Base-by-base conservation (phyloP, 30 jellyfish, hydroid and myxozoan species). In the Catostylus mosaicus region DNA sequence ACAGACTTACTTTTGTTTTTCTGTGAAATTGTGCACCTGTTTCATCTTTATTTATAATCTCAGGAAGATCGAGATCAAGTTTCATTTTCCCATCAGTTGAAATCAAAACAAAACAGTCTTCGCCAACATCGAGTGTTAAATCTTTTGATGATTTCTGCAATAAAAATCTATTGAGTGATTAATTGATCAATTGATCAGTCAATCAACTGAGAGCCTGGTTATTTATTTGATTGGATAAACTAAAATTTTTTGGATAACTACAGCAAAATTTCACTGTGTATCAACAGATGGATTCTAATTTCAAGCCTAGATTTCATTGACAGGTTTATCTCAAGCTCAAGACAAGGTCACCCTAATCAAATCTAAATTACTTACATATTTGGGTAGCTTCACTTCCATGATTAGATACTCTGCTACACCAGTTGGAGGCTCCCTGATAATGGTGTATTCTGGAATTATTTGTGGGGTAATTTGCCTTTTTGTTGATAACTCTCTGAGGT, bases 1-100 rank as follows among this genome's bases (percentile, higher is more conserved):
- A n/a, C n/a, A 18, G 24, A 50, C 19, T 65, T 67, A 82, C 97
- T 77, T 84, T 77, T 23, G 88, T 68, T 60, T 77, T 82, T 56
- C 73, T 40, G 66, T 83, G 47, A 52, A 90, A 90, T 73, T 90
- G 95, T n/a, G 97, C 97, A 7, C 95, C 97, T 26, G 85, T 73
- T 59, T 82, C 97, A 1, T 77, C 92, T 43, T 46, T 59, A 37
- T 75, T 52, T 0, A 90, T 86, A 52, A 23, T 35, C 59, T 19
- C 77, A 34, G 95, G 93, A 27, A 90, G 92, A 47, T 82, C 95
- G 12, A 90, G n/a, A 59, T 90, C 97, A 35, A 90, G 30, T 51
- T 67, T 43, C 24, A 73, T 61, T 35, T 90, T 83, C 7, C 78
- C 83, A 32, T 70, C 72, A n/a, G 23, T 1, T 14, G 92, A 71